Evolutionary conservation across 2,113 vertebrate genomes (phyloP).

Genomic region (Balaeniceps rex): DNA sequence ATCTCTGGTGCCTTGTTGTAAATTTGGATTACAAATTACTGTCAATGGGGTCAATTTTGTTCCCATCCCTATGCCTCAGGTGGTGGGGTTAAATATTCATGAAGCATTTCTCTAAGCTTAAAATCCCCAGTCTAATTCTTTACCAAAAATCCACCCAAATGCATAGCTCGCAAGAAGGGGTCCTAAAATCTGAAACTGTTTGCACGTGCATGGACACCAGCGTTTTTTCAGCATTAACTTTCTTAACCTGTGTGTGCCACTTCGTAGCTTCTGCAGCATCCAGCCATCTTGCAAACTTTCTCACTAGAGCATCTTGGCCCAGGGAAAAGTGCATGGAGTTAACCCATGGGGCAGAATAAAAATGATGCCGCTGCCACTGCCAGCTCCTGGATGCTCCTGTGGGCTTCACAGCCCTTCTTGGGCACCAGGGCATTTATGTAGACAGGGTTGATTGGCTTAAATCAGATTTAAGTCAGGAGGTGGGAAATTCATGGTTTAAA

Average conservation of each 20-base stretch:
- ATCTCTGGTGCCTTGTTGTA: not conserved
- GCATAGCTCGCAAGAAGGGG: not conserved
- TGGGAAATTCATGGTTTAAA: not conserved
- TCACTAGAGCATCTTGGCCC: not conserved
- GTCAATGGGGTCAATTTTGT: not conserved
- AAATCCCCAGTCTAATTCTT: not conserved
- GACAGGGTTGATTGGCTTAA: not conserved
- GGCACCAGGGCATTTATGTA: not conserved
- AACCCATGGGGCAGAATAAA: not conserved
- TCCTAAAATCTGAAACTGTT: not conserved
- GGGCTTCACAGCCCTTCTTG: not conserved
- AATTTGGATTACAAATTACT: not conserved
- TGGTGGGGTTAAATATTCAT: not conserved
- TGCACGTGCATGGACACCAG: rapidly evolving
- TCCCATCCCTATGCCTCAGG: not conserved
- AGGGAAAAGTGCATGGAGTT: rapidly evolving
- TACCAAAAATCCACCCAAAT: not conserved
- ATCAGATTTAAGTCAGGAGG: not conserved
- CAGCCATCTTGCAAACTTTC: not conserved
- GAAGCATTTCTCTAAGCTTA: not conserved
- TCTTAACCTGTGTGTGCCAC: too few relatives aligned
- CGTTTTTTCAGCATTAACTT: not conserved
- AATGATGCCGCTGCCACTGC: not conserved
- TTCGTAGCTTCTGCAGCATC: not conserved
- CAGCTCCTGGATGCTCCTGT: not conserved